Evolutionary conservation across 2,113 vertebrate species (phyloP).

Genomic region (Zosterops pallidus): DNA sequence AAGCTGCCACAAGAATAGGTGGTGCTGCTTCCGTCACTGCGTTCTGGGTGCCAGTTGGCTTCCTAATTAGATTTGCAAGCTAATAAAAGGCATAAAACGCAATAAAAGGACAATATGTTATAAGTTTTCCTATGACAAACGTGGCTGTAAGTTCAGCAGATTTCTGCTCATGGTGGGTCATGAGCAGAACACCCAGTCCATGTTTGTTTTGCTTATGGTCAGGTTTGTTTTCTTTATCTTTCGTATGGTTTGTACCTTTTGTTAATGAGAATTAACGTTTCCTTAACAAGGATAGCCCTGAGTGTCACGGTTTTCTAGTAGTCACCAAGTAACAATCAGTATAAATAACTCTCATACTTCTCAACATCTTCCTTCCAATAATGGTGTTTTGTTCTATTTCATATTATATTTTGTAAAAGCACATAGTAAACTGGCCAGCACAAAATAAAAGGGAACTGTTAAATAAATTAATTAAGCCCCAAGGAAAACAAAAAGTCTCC

Average conservation of each 20-base stretch:
- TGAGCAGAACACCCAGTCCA: neutral
- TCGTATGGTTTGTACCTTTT: neutral
- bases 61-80: conserved; percentile 20
- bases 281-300: neutral
- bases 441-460: neutral
- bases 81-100: conserved; percentile 19
- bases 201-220: neutral
- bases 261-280: neutral
- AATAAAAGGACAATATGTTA: neutral
- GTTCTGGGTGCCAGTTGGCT: neutral
- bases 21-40: conserved; percentile 47
- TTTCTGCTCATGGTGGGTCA: neutral
- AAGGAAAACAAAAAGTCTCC: neutral
- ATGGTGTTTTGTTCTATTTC: neutral
- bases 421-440: neutral
- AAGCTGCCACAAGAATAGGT: conserved; percentile 62
- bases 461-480: neutral
- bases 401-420: neutral
- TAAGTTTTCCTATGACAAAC: neutral
- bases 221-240: neutral
- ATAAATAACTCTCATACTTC: neutral
- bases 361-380: neutral
- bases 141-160: neutral
- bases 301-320: neutral
- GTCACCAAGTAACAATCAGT: neutral